Conservation (phyloP, 2,113 vertebrate species). For the Taurulus bubalis region DNA sequence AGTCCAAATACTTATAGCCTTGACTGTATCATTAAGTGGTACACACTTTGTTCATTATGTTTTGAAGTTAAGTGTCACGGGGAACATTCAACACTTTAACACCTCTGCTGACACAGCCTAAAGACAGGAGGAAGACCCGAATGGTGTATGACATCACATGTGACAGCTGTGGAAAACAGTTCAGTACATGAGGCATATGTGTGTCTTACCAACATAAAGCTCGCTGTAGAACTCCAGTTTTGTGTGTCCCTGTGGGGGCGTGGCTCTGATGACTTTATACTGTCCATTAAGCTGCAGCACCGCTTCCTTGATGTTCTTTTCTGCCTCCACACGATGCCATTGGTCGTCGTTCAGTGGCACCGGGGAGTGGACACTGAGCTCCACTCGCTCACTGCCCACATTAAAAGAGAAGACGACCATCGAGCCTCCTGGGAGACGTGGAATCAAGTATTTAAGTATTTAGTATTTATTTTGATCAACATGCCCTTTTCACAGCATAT, state of each 20-base stretch:
- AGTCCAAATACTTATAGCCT: too few species aligned
- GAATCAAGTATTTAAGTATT: not conserved
- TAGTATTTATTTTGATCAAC: not conserved
- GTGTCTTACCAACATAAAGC: constrained; percentile 90
- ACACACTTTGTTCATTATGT: not conserved
- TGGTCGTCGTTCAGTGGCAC: constrained; percentile 90
- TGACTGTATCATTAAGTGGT: not conserved
- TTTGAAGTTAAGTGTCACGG: not conserved
- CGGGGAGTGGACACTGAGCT: constrained; percentile 86
- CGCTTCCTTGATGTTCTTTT: constrained; percentile 93
- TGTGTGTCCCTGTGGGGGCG: constrained; percentile 88
- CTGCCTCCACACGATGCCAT: constrained; percentile 92
- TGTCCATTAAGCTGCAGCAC: constrained; percentile 90
- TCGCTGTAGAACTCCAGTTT: constrained; percentile 91
- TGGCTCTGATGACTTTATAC: constrained; percentile 82
- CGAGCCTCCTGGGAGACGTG: constrained; percentile 80
- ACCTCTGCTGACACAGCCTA: not conserved
- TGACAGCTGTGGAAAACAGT: not conserved
- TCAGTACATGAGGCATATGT: not conserved
- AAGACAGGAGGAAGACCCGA: not conserved
- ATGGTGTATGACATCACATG: not conserved
- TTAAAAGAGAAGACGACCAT: constrained; percentile 93
- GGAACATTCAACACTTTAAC: not conserved
- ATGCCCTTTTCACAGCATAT: not conserved
- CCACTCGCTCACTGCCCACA: constrained; percentile 90